These are phyloP conservation scores for Redunca redunca DNA, from an alignment of 2,113 vertebrate genomes.

Conservation along the genomic window DNA sequence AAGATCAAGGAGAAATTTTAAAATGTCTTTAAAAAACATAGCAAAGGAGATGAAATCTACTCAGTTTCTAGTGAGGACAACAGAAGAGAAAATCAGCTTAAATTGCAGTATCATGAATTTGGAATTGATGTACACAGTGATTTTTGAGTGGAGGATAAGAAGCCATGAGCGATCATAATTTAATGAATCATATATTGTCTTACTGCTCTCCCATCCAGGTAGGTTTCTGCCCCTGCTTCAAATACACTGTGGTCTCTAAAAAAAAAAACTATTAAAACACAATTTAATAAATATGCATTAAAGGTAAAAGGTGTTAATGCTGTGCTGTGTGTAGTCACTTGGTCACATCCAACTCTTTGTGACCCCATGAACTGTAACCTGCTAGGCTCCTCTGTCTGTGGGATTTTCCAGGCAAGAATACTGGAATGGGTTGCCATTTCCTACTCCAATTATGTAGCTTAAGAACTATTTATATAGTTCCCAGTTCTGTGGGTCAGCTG, in stretches of 20 bases:
- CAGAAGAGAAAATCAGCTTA: conserved; percentile 27
- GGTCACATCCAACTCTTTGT: neutral
- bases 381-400: neutral
- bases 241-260: neutral
- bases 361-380: neutral
- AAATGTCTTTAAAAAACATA: conserved; percentile 51
- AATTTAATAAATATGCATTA: neutral
- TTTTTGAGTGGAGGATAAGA: neutral
- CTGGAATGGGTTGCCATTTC: neutral
- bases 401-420: neutral
- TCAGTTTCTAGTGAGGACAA: conserved; percentile 20
- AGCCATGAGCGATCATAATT: neutral
- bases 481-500: neutral
- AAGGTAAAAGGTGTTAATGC: neutral
- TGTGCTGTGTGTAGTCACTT: neutral
- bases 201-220: neutral
- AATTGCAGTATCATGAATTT: neutral
- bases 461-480: neutral
- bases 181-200: conserved; percentile 1
- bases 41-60: conserved; percentile 10
- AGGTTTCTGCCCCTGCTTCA: neutral
- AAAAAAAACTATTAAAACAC: neutral
- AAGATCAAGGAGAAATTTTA: conserved; percentile 49
- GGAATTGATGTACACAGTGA: conserved; percentile 13
- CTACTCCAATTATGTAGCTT: neutral